phyloP scores from a whole-genome alignment of 1,140 invertebrate genomes.

The Yoshiicerus persimilis region DNA sequence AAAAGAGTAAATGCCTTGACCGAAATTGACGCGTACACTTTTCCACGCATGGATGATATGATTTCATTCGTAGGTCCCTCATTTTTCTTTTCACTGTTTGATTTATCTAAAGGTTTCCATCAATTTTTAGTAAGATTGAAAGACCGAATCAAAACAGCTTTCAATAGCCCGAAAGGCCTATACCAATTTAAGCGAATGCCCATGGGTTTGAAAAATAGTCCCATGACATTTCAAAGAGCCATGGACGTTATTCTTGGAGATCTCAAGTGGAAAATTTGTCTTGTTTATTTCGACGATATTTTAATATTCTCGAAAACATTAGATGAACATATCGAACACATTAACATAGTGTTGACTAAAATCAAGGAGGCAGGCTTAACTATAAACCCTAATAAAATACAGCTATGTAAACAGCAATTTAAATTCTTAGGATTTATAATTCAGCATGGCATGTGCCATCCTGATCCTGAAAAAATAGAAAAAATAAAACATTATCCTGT shows the following conservation, averaged over 20 bases:
- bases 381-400: constrained; percentile 57
- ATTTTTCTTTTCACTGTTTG: not conserved
- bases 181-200: constrained; percentile 52
- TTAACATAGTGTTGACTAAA: constrained; percentile 53
- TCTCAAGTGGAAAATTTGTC: constrained; percentile 50
- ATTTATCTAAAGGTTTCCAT: not conserved
- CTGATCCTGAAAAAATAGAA: too few relatives aligned
- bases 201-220: constrained; percentile 50
- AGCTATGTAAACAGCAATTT: constrained; percentile 56
- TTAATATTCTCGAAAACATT: constrained; percentile 52
- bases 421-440: constrained; percentile 56
- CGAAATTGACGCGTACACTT: not conserved
- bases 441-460: too few relatives aligned
- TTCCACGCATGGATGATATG: not conserved
- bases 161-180: constrained; percentile 51
- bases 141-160: constrained; percentile 59
- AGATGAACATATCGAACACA: constrained; percentile 50
- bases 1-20: not conserved
- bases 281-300: constrained; percentile 57
- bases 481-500: too few relatives aligned
- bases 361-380: constrained; percentile 54
- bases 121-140: constrained; percentile 46
- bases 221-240: constrained; percentile 49
- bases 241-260: constrained; percentile 54
- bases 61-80: not conserved